phyloP scores from a whole-genome alignment of 2,113 vertebrate genomes.

The Acanthisitta chloris region DNA sequence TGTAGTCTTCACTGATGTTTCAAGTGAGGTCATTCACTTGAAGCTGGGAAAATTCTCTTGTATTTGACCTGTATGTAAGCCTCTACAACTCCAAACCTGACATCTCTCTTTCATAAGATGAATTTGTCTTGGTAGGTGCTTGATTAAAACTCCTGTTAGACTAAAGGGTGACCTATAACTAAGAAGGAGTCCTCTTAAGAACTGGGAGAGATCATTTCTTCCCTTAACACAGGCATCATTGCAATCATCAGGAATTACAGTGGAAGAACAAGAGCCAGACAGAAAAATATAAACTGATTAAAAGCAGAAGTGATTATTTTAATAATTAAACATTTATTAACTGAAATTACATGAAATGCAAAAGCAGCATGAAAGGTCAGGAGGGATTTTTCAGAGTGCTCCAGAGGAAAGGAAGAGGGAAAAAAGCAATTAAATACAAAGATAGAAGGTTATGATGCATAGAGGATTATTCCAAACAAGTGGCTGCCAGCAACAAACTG shows the following conservation, averaged over 20 bases:
- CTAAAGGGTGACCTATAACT: background rate
- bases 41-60: background rate
- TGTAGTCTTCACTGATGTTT: background rate
- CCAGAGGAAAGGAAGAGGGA: background rate
- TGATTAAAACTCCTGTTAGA: background rate
- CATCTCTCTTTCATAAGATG: background rate
- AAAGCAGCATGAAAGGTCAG: slow-evolving; percentile 44
- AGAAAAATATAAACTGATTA: background rate
- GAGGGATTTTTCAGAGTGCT: slow-evolving; percentile 18
- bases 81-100: background rate
- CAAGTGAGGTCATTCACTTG: background rate
- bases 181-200: background rate
- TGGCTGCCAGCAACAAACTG: background rate
- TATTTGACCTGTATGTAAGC: background rate
- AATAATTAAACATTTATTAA: slow-evolving; percentile 54
- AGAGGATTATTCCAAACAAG: slow-evolving; percentile 37
- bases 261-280: background rate
- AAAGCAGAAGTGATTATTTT: slow-evolving; percentile 46
- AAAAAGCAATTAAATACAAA: slow-evolving; percentile 22
- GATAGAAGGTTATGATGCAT: slow-evolving; percentile 8
- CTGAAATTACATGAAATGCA: slow-evolving; percentile 30
- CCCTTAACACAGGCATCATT: background rate
- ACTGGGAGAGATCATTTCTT: background rate
- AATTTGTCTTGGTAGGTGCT: background rate
- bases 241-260: background rate